Percentiles rank a stretch among this genome's conserved stretches.
These are phyloP conservation scores for Nesogale talazaci DNA, from an alignment of 2,113 vertebrate species.

Conservation along the genomic window DNA sequence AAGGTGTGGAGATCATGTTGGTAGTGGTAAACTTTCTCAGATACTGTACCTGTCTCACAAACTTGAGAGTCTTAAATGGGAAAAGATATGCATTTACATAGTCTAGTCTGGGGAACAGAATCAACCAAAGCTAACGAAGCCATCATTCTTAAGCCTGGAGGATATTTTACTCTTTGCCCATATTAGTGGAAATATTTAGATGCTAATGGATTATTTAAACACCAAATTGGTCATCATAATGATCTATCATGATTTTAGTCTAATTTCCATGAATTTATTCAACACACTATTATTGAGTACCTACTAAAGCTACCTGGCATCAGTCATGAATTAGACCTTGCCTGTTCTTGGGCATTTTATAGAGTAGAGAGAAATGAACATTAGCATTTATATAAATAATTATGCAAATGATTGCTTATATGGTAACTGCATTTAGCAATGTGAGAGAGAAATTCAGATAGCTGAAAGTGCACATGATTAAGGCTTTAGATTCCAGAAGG, in stretches of 20 bases:
- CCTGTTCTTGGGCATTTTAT: not conserved
- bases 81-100: not conserved
- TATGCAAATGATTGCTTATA: not conserved
- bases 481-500: not conserved
- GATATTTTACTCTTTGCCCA: constrained; percentile 25
- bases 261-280: constrained; percentile 38
- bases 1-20: not conserved
- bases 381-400: not conserved
- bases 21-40: not conserved
- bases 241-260: not conserved
- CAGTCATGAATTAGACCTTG: not conserved
- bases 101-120: too few relatives aligned
- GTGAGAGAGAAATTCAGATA: not conserved
- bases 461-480: not conserved
- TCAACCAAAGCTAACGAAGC: not conserved
- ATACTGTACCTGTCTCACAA: not conserved
- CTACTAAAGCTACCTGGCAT: not conserved
- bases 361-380: not conserved
- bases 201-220: not conserved
- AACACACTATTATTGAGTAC: not conserved
- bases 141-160: not conserved
- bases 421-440: not conserved
- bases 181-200: not conserved
- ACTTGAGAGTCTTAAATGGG: not conserved
- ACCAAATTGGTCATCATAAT: not conserved